These are phyloP conservation scores for Mylabris sibirica DNA, from an alignment of 2,888 invertebrate species.

Conservation along the genomic window DNA sequence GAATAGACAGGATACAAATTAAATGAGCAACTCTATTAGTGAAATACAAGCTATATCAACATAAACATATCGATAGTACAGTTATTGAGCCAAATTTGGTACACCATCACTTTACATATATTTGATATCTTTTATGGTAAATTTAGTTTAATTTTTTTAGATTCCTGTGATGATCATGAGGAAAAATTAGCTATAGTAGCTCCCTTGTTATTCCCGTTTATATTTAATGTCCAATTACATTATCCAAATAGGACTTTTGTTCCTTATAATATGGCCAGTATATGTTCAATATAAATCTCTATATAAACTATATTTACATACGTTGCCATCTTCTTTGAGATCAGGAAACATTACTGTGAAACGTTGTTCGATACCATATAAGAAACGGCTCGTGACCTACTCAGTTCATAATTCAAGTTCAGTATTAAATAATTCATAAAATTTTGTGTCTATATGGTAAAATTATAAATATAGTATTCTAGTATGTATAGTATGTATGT, in stretches of 20 bases:
- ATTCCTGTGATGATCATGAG: not conserved
- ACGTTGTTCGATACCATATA: constrained; percentile 33
- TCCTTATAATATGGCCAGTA: constrained; percentile 2
- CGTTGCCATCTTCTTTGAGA: constrained; percentile 12
- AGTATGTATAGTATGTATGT: constrained; percentile 2
- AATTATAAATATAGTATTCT: constrained; percentile 21
- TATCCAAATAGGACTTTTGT: constrained; percentile 17
- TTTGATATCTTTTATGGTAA: constrained; percentile 10
- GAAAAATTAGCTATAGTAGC: not conserved
- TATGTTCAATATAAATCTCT: constrained; percentile 12
- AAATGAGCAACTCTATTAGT: constrained; percentile 1
- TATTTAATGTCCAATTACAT: constrained; percentile 16
- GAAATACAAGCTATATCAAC: not conserved
- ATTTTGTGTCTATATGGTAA: constrained; percentile 40
- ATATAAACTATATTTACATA: constrained; percentile 22
- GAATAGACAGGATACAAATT: not conserved
- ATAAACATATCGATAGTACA: constrained; percentile 10
- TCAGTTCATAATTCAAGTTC: constrained; percentile 36
- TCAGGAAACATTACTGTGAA: constrained; percentile 23
- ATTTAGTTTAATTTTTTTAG: not conserved
- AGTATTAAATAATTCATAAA: constrained; percentile 46
- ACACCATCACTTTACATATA: not conserved
- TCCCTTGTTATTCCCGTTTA: not conserved
- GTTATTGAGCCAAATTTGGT: constrained; percentile 16
- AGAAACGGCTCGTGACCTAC: constrained; percentile 42